A percentile compares a stretch with the other conserved stretches of the same genome.
Evolutionary conservation across 2,797 vertebrate species (phyloP).

Genomic region (Manis pentadactyla): DNA sequence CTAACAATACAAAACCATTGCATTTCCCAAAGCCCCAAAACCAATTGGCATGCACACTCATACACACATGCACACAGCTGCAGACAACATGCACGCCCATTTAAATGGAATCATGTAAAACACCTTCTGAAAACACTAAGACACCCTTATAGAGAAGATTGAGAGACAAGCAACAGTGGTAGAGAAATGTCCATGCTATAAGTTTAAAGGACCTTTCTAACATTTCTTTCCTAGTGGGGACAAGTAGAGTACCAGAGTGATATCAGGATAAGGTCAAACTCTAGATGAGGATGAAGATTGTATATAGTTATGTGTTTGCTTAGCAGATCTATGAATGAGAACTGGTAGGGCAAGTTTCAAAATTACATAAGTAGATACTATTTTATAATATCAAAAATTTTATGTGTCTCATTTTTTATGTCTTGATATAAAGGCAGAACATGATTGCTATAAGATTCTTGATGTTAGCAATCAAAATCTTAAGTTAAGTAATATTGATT

Average conservation of each 20-base stretch:
- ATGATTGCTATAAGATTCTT: background rate
- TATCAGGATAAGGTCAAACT: background rate
- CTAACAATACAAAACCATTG: background rate
- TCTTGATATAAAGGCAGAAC: background rate
- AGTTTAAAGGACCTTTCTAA: background rate
- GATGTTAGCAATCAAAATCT: background rate
- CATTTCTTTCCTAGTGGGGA: background rate
- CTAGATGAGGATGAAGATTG: background rate
- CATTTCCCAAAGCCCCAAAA: background rate
- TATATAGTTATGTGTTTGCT: background rate
- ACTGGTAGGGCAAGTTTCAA: background rate
- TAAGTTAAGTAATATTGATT: conserved; percentile 4
- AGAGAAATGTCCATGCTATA: background rate
- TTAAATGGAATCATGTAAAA: conserved; percentile 4
- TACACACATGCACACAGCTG: background rate
- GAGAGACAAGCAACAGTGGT: background rate
- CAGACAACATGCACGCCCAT: background rate
- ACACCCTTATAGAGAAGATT: background rate
- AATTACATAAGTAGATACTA: background rate
- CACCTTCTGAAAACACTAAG: background rate
- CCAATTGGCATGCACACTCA: background rate
- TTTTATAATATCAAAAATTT: background rate
- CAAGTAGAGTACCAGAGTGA: background rate
- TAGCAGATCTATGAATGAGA: background rate
- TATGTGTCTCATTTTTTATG: background rate